Base-by-base conservation (phyloP, 2,797 vertebrate genomes). In the Mus spretus region DNA sequence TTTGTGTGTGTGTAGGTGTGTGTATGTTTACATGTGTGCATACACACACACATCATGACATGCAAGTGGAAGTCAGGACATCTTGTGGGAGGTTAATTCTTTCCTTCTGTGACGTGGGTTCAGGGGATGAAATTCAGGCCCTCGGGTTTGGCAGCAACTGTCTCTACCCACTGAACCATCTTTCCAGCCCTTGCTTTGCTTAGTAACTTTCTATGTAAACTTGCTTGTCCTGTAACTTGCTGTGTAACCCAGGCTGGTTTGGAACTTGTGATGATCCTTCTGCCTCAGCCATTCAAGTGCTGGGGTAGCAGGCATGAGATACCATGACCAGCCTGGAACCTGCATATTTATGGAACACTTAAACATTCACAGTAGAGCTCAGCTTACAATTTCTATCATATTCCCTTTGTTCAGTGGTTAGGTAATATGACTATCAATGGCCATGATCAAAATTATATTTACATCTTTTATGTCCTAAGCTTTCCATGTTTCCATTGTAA, bases 401-500 rank as follows among this genome's bases (percentile, higher is more conserved):
- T 93, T 82, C 34, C 31, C 9, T 90, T 95, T 87, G 11, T 87
- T 88, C 74, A 70, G 0, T 24, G 57, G 2, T 40, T 40, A 40
- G 44, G 26, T 26, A 81, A 44, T 92, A 22, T 93, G 81, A 90
- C 89, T 74, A 79, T 24, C 80, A 92, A 77, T 92, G 67, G 20
- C 53, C 3, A 55, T 31, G 59, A 19, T 15, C 65, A 78, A 80
- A 78, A 85, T 86, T 75, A 3, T 28, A 75, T 15, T 72, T 74
- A 22, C 26, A 47, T 83, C 12, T 82, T 82, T 83, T 83, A 47
- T 90, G n/a, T 50, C 37, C 44, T 89, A 74, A 90, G 26, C 20
- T 90, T 91, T 96, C 75, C 89, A 34, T 6, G 57, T 93, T 95
- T 93, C 55, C 75, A 6, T 72, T 93, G 17, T 63, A 19, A 75